These are phyloP conservation scores for Aptenodytes patagonicus DNA, from an alignment of 2,113 vertebrate species.

Conservation along the genomic window DNA sequence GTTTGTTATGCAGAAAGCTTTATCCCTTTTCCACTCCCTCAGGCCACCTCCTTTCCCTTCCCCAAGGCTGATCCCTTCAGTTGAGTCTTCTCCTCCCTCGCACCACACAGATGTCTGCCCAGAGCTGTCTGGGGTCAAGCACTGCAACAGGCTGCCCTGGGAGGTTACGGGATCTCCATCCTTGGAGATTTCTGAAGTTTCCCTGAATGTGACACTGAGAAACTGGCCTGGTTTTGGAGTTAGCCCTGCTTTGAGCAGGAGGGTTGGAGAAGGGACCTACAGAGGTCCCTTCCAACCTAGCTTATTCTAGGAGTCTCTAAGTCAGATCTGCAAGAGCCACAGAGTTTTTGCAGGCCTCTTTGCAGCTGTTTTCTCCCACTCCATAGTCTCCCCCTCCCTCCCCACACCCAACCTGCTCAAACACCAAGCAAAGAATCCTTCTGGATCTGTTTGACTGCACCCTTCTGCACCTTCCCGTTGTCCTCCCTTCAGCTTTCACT, in stretches of 20 bases:
- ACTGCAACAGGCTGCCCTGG: background rate
- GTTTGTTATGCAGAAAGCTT: background rate
- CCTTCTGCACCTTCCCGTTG: background rate
- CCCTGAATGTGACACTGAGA: background rate
- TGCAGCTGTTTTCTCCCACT: background rate
- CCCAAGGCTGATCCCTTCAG: background rate
- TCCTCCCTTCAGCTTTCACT: background rate
- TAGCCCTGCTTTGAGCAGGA: background rate
- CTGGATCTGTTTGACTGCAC: background rate
- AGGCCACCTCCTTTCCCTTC: background rate
- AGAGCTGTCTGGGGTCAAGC: background rate
- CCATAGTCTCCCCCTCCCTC: background rate
- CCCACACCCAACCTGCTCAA: background rate
- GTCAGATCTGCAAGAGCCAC: background rate
- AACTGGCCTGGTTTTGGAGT: background rate
- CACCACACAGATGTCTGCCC: background rate
- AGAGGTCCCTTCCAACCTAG: background rate
- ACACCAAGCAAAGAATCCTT: background rate
- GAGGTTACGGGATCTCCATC: background rate
- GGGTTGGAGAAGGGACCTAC: background rate
- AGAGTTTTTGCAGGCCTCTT: no score
- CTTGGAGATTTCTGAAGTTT: background rate
- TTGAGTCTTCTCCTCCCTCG: background rate
- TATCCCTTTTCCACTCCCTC: background rate
- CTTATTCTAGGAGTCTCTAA: background rate